Percentiles rank a stretch among this genome's conserved stretches.
Evolutionary conservation across 2,113 vertebrate genomes (phyloP).

Genomic region (Danionella cerebrum): DNA sequence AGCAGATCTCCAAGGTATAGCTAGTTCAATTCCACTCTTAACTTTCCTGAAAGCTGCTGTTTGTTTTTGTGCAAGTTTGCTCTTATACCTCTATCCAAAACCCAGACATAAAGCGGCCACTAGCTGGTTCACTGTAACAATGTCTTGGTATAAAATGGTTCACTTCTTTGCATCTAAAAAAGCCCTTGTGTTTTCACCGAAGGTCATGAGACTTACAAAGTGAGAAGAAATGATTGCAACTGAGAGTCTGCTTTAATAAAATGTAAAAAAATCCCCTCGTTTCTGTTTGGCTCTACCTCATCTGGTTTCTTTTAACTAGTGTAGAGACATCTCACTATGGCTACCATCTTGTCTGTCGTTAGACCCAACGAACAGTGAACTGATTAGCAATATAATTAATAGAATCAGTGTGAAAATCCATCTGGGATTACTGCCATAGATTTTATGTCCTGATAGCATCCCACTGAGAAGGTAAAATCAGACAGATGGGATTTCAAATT

Average conservation of each 20-base stretch:
- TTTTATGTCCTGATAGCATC: not conserved
- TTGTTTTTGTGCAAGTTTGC: conserved; percentile 49
- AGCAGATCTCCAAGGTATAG: conserved; percentile 83
- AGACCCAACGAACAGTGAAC: conserved; percentile 8
- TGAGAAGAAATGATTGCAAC: conserved; percentile 13
- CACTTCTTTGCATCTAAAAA: conserved; percentile 36
- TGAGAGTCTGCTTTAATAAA: conserved; percentile 33
- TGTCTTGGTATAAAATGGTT: conserved; percentile 60
- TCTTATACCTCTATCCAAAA: conserved; percentile 5
- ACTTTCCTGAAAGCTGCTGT: conserved; percentile 63
- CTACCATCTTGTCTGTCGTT: not conserved
- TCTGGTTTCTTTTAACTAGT: not conserved
- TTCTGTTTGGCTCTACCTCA: conserved; percentile 25
- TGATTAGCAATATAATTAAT: conserved; percentile 28
- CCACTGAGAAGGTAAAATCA: not conserved
- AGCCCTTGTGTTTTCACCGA: not conserved
- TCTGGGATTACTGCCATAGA: conserved; percentile 9
- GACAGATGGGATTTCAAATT: not conserved
- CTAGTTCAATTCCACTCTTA: conserved; percentile 66
- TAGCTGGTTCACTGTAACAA: conserved; percentile 39
- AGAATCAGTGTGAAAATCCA: conserved; percentile 18
- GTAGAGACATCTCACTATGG: conserved; percentile 4
- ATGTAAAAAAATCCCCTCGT: conserved; percentile 32
- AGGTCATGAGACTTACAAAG: not conserved
- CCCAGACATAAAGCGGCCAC: conserved; percentile 32